A percentile compares a stretch with the other conserved stretches of the same genome.
phyloP scores from a whole-genome alignment of 1,140 invertebrate species.

The Alviniconcha marisindica region DNA sequence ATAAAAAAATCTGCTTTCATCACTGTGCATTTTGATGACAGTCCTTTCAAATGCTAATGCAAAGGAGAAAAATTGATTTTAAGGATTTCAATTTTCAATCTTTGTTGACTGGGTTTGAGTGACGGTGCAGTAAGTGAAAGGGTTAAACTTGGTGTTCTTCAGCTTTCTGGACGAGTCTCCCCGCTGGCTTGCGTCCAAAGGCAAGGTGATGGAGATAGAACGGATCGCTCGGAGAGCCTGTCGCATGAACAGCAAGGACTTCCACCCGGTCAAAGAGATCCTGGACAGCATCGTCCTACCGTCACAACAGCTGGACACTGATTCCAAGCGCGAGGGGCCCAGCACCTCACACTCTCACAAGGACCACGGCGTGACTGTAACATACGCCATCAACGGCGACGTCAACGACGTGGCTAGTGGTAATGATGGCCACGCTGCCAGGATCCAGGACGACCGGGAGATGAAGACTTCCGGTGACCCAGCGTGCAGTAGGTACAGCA shows the following conservation, averaged over 20 bases:
- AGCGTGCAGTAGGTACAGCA: slow-evolving; percentile 2
- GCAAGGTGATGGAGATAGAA: slow-evolving; percentile 50
- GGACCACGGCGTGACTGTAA: neutral
- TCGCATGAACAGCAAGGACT: slow-evolving; percentile 51
- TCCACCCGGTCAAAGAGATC: slow-evolving; percentile 6
- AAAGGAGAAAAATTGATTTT: neutral
- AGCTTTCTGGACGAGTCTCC: slow-evolving; percentile 58
- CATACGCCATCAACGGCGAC: neutral
- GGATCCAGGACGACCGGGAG: neutral
- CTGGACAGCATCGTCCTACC: neutral
- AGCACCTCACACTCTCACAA: neutral
- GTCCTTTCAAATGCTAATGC: neutral
- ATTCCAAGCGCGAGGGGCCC: neutral
- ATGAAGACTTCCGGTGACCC: neutral
- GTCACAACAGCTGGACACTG: neutral
- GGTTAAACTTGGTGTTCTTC: neutral
- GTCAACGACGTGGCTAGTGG: neutral
- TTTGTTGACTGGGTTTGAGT: no score
- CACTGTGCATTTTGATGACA: neutral
- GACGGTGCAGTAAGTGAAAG: no score
- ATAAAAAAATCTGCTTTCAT: neutral
- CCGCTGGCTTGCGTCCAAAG: slow-evolving; percentile 64
- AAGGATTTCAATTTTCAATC: neutral
- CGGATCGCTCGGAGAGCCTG: slow-evolving; percentile 58
- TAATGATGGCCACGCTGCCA: neutral